Percentiles rank a stretch among this genome's conserved stretches.
phyloP scores from a whole-genome alignment of 2,113 vertebrate species.

The Muntiacus reevesi region DNA sequence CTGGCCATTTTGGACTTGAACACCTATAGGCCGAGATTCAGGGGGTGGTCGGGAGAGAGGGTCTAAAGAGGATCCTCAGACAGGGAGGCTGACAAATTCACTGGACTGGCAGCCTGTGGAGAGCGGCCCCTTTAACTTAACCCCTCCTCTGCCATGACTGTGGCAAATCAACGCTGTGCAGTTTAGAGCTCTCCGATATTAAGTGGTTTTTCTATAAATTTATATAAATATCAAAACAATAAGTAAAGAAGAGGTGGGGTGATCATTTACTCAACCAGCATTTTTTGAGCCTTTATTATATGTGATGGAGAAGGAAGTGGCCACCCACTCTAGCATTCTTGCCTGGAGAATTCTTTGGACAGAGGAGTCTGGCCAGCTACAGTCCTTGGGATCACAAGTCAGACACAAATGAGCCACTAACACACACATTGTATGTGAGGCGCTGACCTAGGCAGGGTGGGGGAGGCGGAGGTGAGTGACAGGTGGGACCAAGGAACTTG shows the following conservation, averaged over 20 bases:
- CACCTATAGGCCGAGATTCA: not conserved
- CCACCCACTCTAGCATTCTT: not conserved
- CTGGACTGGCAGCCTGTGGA: not conserved
- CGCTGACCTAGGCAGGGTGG: not conserved
- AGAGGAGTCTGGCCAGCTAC: not conserved
- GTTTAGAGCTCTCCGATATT: not conserved
- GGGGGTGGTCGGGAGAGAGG: not conserved
- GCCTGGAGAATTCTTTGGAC: not conserved
- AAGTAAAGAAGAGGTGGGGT: not conserved
- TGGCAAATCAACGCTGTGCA: not conserved
- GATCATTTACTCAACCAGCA: not conserved
- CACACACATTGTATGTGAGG: not conserved
- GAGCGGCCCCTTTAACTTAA: not conserved
- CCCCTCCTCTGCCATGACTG: not conserved
- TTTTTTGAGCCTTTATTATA: not conserved
- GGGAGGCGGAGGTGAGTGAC: not conserved
- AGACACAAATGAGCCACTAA: not conserved
- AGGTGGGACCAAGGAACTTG: not conserved
- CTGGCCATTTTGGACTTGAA: not conserved
- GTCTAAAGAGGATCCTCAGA: not conserved
- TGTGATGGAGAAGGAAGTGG: not conserved
- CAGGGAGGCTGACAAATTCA: not conserved
- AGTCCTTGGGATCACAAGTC: not conserved
- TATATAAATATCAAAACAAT: not conserved
- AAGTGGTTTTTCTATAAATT: not conserved